phyloP scores from a whole-genome alignment of 35 echinoderm and acorn worm genomes.

The Holothuria glaberrima region DNA sequence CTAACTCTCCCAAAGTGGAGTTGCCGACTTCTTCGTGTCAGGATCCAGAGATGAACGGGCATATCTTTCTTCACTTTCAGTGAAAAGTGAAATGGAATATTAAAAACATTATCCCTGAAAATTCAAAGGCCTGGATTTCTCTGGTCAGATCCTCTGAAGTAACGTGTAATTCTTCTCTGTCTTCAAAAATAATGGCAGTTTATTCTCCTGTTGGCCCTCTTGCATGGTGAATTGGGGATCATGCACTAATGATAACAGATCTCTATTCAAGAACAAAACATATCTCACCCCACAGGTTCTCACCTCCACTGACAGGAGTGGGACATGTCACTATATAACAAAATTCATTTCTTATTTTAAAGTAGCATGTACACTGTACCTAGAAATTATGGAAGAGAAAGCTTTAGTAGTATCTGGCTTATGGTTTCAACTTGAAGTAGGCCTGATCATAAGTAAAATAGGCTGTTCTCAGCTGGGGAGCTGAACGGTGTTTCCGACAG shows the following conservation, averaged over 20 bases:
- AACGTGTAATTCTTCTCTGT: conserved; percentile 1
- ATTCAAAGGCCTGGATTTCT: not conserved
- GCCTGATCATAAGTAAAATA: not conserved
- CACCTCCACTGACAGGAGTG: not conserved
- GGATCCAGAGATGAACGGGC: not conserved
- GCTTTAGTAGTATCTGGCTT: not conserved
- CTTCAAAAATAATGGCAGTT: conserved; percentile 6
- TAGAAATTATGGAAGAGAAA: not conserved
- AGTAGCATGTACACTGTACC: not conserved
- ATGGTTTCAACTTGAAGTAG: conserved; percentile 13
- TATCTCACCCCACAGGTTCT: not conserved
- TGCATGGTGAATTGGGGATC: not conserved
- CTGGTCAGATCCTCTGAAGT: not conserved
- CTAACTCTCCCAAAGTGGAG: conserved; percentile 7
- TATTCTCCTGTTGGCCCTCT: conserved; percentile 29
- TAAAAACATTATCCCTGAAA: not conserved
- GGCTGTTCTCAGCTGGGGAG: not conserved
- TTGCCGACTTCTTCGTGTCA: not conserved
- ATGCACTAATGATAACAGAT: conserved; percentile 4
- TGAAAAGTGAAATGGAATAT: not conserved
- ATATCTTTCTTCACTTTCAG: not conserved
- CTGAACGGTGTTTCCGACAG: no score
- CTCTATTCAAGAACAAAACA: not conserved
- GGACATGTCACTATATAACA: not conserved
- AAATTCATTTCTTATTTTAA: not conserved